Evolutionary conservation across 2,888 invertebrate species (phyloP).

Genomic region (Pycnomerus fuliginosus): DNA sequence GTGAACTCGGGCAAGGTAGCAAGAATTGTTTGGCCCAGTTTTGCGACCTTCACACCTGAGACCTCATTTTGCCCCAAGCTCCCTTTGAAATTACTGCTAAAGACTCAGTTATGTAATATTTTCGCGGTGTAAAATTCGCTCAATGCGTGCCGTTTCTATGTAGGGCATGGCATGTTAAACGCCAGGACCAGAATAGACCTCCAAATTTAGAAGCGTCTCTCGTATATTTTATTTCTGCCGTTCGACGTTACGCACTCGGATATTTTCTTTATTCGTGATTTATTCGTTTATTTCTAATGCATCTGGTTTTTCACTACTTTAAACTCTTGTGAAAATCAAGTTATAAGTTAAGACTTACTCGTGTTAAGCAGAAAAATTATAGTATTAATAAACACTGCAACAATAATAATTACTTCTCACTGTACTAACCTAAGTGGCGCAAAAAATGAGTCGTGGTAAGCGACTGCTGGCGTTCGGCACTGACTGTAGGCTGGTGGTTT

Average conservation of each 20-base stretch:
- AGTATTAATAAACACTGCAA: too few species aligned
- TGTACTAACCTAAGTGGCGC: slow-evolving; percentile 49
- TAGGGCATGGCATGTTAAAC: slow-evolving; percentile 42
- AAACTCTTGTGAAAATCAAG: too few species aligned
- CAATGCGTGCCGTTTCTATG: slow-evolving; percentile 34
- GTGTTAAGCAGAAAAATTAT: too few species aligned
- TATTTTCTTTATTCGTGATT: too few species aligned
- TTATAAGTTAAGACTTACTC: too few species aligned
- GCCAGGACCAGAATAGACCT: slow-evolving; percentile 38
- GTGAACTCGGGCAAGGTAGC: neutral
- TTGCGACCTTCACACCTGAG: too few species aligned
- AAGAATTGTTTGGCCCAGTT: neutral
- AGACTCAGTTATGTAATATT: neutral
- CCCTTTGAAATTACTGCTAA: neutral
- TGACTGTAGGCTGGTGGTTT: slow-evolving; percentile 44
- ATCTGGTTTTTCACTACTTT: too few species aligned
- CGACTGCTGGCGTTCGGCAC: slow-evolving; percentile 54
- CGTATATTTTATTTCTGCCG: too few species aligned
- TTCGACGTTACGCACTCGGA: too few species aligned
- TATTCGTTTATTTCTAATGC: too few species aligned
- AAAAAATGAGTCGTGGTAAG: slow-evolving; percentile 49
- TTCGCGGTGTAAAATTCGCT: slow-evolving; percentile 1
- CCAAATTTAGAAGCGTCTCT: slow-evolving; percentile 37
- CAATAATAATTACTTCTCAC: too few species aligned
- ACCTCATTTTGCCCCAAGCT: too few species aligned